A percentile compares a stretch with the other conserved stretches of the same genome.
Conservation (phyloP, 2,888 invertebrate genomes). For the Nyleta sp. region DNA sequence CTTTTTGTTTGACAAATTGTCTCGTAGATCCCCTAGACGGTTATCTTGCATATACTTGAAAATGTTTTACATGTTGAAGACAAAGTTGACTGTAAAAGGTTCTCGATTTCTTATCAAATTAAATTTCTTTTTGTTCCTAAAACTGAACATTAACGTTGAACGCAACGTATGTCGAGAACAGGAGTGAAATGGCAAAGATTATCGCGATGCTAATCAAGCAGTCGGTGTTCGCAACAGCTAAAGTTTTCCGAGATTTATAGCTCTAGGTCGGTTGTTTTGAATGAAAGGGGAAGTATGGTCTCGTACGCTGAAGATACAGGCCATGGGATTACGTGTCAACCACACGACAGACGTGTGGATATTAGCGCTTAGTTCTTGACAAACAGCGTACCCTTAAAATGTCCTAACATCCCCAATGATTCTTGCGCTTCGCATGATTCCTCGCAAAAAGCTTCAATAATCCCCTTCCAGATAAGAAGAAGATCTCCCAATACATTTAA, state of each 20-base stretch:
- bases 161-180: no score
- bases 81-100: no score
- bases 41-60: no score
- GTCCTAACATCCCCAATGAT: background rate
- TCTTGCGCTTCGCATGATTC: constrained; percentile 12
- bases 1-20: no score
- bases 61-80: no score
- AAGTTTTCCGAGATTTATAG: constrained; percentile 69
- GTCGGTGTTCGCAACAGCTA: constrained; percentile 50
- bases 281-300: constrained; percentile 46
- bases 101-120: no score
- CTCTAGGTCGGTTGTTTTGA: constrained; percentile 52
- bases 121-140: no score
- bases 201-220: constrained; percentile 54
- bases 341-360: constrained; percentile 70
- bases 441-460: constrained; percentile 16
- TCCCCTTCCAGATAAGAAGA: background rate
- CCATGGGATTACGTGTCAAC: constrained; percentile 75
- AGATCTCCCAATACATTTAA: background rate
- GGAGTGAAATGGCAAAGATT: constrained; percentile 30
- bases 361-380: constrained; percentile 58
- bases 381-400: constrained; percentile 40
- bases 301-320: constrained; percentile 65
- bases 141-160: no score
- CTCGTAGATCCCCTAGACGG: no score